Conservation (phyloP, 1,140 invertebrate species). For the Gyrodactylus bullatarudis region DNA sequence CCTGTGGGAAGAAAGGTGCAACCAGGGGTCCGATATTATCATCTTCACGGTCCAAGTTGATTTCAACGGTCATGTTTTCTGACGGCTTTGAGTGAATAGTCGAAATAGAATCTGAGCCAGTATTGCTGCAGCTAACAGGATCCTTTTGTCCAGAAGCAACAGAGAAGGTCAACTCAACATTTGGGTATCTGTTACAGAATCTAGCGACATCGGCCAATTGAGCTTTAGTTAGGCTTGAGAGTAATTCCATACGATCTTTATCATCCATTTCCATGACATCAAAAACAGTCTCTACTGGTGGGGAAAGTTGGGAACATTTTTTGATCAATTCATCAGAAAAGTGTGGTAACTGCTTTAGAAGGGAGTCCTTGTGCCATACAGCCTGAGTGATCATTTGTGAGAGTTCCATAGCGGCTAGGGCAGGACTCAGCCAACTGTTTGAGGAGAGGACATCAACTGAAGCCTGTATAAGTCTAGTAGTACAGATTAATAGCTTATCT, state of each 20-base stretch:
- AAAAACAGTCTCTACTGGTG: conserved; percentile 56
- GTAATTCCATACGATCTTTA: conserved; percentile 44
- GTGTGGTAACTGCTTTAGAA: conserved; percentile 78
- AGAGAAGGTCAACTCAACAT: conserved; percentile 77
- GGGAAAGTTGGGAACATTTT: conserved; percentile 25
- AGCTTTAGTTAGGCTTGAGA: conserved; percentile 36
- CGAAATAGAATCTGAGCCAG: neutral
- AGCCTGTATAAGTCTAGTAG: conserved; percentile 51
- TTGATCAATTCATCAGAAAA: conserved; percentile 60
- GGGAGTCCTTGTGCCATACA: conserved; percentile 95
- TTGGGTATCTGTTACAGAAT: conserved; percentile 94
- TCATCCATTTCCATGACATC: conserved; percentile 95
- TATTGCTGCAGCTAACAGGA: neutral
- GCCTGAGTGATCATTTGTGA: conserved; percentile 98
- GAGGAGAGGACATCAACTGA: conserved; percentile 91
- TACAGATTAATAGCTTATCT: conserved; percentile 49
- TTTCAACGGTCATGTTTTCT: conserved; percentile 31
- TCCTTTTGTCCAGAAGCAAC: conserved; percentile 18
- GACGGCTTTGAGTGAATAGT: neutral
- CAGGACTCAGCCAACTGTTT: conserved; percentile 83
- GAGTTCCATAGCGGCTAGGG: conserved; percentile 89
- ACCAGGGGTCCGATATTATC: conserved; percentile 79
- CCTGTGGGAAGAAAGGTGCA: conserved; percentile 79
- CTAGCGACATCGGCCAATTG: conserved; percentile 84
- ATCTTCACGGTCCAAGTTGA: conserved; percentile 71